Percentiles rank a stretch among this genome's conserved stretches.
phyloP scores from a whole-genome alignment of 2,797 vertebrate genomes.

The Halcyon smyrnensis region DNA sequence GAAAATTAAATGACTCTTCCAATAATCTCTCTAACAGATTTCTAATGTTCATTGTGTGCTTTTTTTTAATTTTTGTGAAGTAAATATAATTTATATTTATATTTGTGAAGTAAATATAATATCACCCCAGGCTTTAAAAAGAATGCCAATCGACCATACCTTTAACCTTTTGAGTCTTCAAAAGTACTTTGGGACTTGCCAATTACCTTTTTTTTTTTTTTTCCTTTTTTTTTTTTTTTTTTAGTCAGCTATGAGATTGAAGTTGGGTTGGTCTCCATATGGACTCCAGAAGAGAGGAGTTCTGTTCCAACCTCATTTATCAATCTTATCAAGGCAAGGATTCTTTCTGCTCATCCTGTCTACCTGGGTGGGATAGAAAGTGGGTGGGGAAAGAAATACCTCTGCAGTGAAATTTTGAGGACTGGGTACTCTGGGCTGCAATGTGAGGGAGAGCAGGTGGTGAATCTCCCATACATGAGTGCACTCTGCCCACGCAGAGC shows the following conservation, averaged over 20 bases:
- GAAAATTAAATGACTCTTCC: not conserved
- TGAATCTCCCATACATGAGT: not conserved
- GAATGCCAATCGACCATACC: constrained; percentile 22
- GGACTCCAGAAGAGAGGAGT: constrained; percentile 57
- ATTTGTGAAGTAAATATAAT: not conserved
- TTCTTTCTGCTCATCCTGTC: constrained; percentile 62
- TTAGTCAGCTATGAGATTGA: constrained; percentile 26
- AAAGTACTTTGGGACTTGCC: constrained; percentile 24
- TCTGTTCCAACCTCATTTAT: constrained; percentile 65
- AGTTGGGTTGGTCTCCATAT: constrained; percentile 57
- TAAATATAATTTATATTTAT: no score
- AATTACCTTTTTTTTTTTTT: not conserved
- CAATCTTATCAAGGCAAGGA: constrained; percentile 65
- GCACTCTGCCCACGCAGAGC: not conserved
- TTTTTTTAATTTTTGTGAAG: not conserved
- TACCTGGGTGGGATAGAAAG: constrained; percentile 71
- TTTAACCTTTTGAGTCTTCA: constrained; percentile 51
- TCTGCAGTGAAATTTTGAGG: not conserved
- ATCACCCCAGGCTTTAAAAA: constrained; percentile 44
- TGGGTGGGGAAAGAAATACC: constrained; percentile 44
- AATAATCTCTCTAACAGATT: not conserved
- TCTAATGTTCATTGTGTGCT: not conserved
- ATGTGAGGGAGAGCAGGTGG: not conserved
- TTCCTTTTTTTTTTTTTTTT: not conserved
- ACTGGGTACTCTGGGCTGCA: not conserved